A percentile compares a stretch with the other conserved stretches of the same genome.
Evolutionary conservation across 2,888 invertebrate species (phyloP).

Genomic region (Thymelicus acteon): DNA sequence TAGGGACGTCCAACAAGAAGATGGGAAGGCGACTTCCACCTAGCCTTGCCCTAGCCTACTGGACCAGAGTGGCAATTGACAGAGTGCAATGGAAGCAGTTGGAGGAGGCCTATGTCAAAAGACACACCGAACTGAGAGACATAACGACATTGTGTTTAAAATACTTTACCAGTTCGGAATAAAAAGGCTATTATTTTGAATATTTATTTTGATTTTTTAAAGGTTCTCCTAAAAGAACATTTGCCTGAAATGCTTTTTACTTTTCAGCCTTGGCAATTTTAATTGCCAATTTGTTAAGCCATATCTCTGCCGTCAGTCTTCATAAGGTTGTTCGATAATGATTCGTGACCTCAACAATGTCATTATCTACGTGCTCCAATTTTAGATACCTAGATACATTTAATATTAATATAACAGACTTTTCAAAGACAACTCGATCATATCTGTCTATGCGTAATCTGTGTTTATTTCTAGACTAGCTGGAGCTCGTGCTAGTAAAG

Average conservation of each 20-base stretch:
- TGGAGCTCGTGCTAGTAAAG: conserved; percentile 43
- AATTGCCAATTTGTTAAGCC: conserved; percentile 34
- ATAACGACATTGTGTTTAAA: too few species aligned
- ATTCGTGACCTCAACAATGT: conserved; percentile 47
- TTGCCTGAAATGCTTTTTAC: conserved; percentile 1
- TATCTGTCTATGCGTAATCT: conserved; percentile 23
- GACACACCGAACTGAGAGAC: too few species aligned
- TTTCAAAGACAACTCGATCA: conserved; percentile 5
- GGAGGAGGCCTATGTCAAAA: too few species aligned
- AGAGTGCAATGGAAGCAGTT: too few species aligned
- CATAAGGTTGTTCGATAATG: conserved; percentile 35
- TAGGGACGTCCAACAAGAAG: too few species aligned
- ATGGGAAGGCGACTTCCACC: too few species aligned
- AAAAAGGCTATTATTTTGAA: too few species aligned
- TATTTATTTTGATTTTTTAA: too few species aligned
- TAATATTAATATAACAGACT: not conserved
- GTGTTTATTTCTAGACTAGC: conserved; percentile 43
- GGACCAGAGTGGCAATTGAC: too few species aligned
- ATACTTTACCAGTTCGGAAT: too few species aligned
- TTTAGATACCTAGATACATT: conserved; percentile 24
- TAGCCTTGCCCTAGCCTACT: too few species aligned
- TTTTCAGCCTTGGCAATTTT: conserved; percentile 19
- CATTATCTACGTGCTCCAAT: conserved; percentile 49
- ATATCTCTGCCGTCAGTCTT: conserved; percentile 25
- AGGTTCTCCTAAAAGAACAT: too few species aligned